These are phyloP conservation scores for Acleris laterana DNA, from an alignment of 2,888 invertebrate genomes.

Conservation along the genomic window DNA sequence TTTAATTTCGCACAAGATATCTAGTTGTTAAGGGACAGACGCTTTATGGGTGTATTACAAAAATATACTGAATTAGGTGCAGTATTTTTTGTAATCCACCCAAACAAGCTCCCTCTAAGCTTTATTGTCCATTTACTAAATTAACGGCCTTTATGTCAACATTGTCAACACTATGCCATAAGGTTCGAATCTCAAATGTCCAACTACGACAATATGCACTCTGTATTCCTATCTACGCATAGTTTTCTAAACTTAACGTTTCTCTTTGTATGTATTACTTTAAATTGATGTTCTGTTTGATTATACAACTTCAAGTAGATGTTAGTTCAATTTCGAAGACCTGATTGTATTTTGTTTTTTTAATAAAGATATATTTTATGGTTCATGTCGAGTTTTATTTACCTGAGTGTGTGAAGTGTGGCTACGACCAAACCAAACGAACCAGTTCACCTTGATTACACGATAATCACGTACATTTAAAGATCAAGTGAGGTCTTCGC, in stretches of 20 bases:
- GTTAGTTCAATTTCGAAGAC: conserved; percentile 28
- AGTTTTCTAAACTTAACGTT: conserved; percentile 41
- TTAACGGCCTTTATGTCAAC: conserved; percentile 13
- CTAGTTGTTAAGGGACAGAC: too few relatives aligned
- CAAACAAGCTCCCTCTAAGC: too few relatives aligned
- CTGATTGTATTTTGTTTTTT: conserved; percentile 61
- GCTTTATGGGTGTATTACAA: too few relatives aligned
- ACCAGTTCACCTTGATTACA: too few relatives aligned
- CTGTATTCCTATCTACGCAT: conserved; percentile 62
- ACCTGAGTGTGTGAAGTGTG: not conserved
- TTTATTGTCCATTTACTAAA: conserved; percentile 10
- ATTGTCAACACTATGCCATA: conserved; percentile 21
- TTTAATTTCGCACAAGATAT: too few relatives aligned
- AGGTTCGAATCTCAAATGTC: conserved; percentile 48
- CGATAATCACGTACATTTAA: too few relatives aligned
- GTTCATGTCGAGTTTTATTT: conserved; percentile 43
- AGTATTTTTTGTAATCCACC: too few relatives aligned
- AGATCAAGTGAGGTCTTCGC: too few relatives aligned
- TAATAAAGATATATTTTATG: conserved; percentile 71
- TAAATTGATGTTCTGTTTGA: not conserved
- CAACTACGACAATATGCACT: conserved; percentile 70
- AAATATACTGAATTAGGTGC: too few relatives aligned
- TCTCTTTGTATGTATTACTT: conserved; percentile 28
- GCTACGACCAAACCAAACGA: too few relatives aligned
- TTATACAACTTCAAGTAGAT: not conserved